Evolutionary conservation across 2,113 vertebrate species (phyloP), one percentile per base, ranked within the genome.

Genomic region (Paedocypris sp.): DNA sequence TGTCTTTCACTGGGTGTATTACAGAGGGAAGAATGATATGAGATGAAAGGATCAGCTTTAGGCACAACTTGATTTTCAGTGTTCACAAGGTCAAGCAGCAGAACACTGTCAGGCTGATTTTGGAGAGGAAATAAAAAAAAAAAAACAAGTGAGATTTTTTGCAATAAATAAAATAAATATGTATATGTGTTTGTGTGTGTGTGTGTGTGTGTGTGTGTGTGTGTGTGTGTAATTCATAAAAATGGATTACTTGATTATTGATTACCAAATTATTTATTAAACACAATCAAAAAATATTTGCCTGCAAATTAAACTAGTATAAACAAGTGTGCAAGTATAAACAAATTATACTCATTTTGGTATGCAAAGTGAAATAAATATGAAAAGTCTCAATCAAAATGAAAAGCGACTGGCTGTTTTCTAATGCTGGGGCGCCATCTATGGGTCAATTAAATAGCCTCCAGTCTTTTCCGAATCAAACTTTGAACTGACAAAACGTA

Each of bases 11-110:
- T 75, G 53, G 81, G 72, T 71, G 83, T 86, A 76, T 78, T 78
- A 79, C 80, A 81, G 67, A 74, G 85, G 76, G 89, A 77, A 48
- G 75, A 65, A 71, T 78, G 80, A 72, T 72, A 80, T 62, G 85
- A 77, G 72, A 81, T 77, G 82, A 89, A 85, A 68, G 88, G 80
- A 75, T 83, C 84, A 78, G 84, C 88, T 87, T 89, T 89, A 83
- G 87, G 76, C 88, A 85, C 88, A 78, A 90, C 87, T 76, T 92
- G 89, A 89, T 90, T 92, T 85, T 81, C 84, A 84, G 92, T 90
- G 83, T 94, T 88, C 86, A 92, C 91, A 87, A 97, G 84, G 79
- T 94, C 93, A 92, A 97, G 87, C 90, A 97, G 92, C 66, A 92
- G 88, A 82, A 90, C 85, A 76, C 91, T 91, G 86, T 92, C 91